These are phyloP conservation scores for Rhadinocentrus ornatus DNA, from an alignment of 2,797 vertebrate genomes.

Conservation along the genomic window DNA sequence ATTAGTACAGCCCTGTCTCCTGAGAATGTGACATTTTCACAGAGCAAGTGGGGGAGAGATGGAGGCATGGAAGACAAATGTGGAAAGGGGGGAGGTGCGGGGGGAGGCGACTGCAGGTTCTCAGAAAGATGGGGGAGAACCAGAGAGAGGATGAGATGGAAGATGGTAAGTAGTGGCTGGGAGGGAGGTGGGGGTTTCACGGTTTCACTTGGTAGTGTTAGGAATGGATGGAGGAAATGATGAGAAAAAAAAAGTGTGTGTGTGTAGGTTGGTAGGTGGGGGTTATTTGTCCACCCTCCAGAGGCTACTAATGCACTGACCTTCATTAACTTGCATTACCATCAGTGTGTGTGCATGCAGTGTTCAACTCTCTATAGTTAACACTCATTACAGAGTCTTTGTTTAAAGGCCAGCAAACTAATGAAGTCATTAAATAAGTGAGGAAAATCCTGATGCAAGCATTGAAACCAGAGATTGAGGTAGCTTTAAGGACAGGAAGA, in stretches of 20 bases:
- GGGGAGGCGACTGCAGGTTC: slow-evolving; percentile 56
- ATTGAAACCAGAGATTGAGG: slow-evolving; percentile 57
- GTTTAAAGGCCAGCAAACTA: slow-evolving; percentile 93
- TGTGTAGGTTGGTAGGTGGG: slow-evolving; percentile 35
- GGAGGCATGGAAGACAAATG: slow-evolving; percentile 61
- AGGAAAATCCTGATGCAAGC: slow-evolving; percentile 70
- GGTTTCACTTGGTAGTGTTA: slow-evolving; percentile 56
- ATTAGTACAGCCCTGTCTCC: slow-evolving; percentile 80
- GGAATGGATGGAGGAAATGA: slow-evolving; percentile 65
- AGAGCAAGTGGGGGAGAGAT: slow-evolving; percentile 67
- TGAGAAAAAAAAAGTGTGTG: slow-evolving; percentile 53
- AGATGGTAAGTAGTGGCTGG: neutral
- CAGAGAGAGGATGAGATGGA: slow-evolving; percentile 16
- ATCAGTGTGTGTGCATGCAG: slow-evolving; percentile 41
- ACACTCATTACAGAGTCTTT: slow-evolving; percentile 84
- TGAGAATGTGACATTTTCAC: slow-evolving; percentile 82
- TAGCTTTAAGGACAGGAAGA: slow-evolving; percentile 38
- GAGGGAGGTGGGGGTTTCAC: neutral
- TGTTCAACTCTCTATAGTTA: slow-evolving; percentile 74
- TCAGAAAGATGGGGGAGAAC: slow-evolving; percentile 55
- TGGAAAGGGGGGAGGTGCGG: slow-evolving; percentile 23
- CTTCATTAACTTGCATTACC: slow-evolving; percentile 81
- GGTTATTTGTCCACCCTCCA: slow-evolving; percentile 75
- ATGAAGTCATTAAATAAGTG: slow-evolving; percentile 96
- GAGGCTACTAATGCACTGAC: slow-evolving; percentile 82